phyloP scores from a whole-genome alignment of 2,113 vertebrate species.

The Ciconia boyciana region DNA sequence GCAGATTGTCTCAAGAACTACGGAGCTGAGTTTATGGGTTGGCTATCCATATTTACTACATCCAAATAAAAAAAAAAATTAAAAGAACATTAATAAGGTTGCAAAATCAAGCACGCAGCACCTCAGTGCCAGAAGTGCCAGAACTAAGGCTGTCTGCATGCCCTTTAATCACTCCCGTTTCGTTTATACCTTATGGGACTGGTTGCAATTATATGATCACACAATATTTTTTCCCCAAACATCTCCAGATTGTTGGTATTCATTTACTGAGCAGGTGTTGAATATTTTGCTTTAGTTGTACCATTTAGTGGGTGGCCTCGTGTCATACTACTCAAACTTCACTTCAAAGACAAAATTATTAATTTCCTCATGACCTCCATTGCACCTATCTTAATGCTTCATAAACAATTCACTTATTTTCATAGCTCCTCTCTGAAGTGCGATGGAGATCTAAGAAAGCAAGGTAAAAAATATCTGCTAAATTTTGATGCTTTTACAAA shows the following conservation, averaged over 20 bases:
- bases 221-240: neutral
- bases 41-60: neutral
- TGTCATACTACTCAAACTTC: neutral
- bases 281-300: neutral
- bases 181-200: neutral
- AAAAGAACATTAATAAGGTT: neutral
- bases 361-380: constrained; percentile 9
- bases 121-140: neutral
- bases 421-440: neutral
- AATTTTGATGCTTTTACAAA: neutral
- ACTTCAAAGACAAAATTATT: constrained; percentile 17
- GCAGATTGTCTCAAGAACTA: neutral
- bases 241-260: neutral
- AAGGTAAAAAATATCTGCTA: neutral
- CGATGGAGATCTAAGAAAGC: neutral
- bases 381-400: neutral
- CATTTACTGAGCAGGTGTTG: constrained; percentile 23
- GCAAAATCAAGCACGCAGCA: neutral
- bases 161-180: neutral
- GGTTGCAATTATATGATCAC: neutral
- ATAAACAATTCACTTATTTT: neutral
- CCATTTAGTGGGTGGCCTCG: neutral
- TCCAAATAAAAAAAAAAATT: neutral
- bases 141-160: neutral
- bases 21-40: neutral